Evolutionary conservation across 1,140 invertebrate genomes (phyloP).

Genomic region (Parasteatoda tepidariorum): DNA sequence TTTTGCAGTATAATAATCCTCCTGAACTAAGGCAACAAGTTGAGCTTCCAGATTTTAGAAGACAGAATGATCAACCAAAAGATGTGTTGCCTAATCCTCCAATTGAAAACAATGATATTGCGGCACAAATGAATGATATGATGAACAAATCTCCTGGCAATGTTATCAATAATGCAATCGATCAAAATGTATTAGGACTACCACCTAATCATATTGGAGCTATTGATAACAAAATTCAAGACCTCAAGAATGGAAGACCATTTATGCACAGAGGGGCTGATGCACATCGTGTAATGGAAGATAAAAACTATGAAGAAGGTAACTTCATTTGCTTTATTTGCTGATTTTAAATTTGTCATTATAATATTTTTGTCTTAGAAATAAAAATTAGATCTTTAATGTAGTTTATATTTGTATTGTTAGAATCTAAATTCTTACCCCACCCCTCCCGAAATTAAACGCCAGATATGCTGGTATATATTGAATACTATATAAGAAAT

Average conservation of each 20-base stretch:
- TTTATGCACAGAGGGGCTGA: conserved; percentile 25
- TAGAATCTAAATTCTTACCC: too few relatives aligned
- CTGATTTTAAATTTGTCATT: background rate
- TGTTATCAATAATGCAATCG: conserved; percentile 21
- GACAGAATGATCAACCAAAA: background rate
- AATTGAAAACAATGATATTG: conserved; percentile 40
- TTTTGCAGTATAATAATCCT: conserved; percentile 8
- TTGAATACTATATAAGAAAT: too few relatives aligned
- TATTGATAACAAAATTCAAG: conserved; percentile 3
- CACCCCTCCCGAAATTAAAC: too few relatives aligned
- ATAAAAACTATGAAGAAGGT: conserved; percentile 58
- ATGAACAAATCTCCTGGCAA: conserved; percentile 55
- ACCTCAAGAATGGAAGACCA: conserved; percentile 10
- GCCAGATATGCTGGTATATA: too few relatives aligned
- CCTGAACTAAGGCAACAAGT: conserved; percentile 33
- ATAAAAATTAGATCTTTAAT: too few relatives aligned
- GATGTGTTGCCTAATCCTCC: conserved; percentile 9
- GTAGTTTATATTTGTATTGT: too few relatives aligned
- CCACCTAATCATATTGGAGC: conserved; percentile 14
- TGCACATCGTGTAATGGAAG: conserved; percentile 40
- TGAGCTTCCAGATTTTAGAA: conserved; percentile 17
- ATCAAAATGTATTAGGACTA: conserved; percentile 17
- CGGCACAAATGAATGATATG: conserved; percentile 50
- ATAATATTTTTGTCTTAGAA: background rate
- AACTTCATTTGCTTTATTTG: background rate